Evolutionary conservation across 1,140 invertebrate species (phyloP), one percentile per base, ranked within the genome.

Genomic region (Eriosoma lanigerum): DNA sequence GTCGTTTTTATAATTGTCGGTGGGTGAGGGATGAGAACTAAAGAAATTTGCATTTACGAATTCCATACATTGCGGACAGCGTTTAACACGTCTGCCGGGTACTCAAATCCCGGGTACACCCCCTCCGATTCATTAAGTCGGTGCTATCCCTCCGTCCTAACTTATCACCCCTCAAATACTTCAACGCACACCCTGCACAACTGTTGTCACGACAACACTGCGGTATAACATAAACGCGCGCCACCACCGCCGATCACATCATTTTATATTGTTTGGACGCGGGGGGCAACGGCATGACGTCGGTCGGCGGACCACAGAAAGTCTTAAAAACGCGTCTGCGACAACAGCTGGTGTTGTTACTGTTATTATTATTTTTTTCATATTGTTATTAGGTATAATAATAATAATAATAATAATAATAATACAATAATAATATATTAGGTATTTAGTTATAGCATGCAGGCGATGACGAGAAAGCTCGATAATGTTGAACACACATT

Each of bases 141-240:
- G 32, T 8, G 8, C 26, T 8, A 62, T 6, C 29, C 9, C 19
- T 32, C 26, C 29, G 0, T n/a, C n/a, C n/a, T n/a, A n/a, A n/a
- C n/a, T n/a, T n/a, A n/a, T n/a, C n/a, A n/a, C n/a, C 9, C 10
- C 4, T 13, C 13, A 48, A 13, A 4, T 15, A 48, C 12, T 48
- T 15, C 19, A n/a, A 10, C 32, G 32, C n/a, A n/a, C 19, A 38
- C 62, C 19, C n/a, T n/a, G n/a, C n/a, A 38, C 32, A 24, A 68
- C 64, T 21, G 64, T 68, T 68, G 64, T 68, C 64, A 68, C 44
- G 64, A 68, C 64, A 68, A 68, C 64, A 44, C n/a, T 48, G 38
- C 38, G 21, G 62, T 62, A 44, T 29, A 44, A 46, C 19, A 21
- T 66, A 21, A 66, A 60, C 58, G 24, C 38, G 38, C 38, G 5